Conservation (phyloP, 2,797 vertebrate genomes). For the Anabacerthia variegaticeps region DNA sequence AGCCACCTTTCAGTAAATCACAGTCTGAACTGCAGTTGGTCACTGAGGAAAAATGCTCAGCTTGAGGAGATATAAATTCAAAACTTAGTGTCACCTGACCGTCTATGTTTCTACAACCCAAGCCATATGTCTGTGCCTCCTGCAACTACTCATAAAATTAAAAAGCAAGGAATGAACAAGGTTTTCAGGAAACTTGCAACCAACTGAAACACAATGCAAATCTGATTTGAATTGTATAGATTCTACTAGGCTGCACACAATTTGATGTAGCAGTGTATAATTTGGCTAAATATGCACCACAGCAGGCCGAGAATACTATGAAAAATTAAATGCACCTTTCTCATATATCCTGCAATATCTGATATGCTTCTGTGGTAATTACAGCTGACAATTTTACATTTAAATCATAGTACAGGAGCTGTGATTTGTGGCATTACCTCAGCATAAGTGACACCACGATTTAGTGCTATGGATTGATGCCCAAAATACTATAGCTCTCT, state of each 20-base stretch:
- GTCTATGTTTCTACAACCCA: background rate
- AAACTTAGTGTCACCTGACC: background rate
- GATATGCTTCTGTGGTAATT: background rate
- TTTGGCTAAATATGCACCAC: background rate
- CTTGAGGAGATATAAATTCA: background rate
- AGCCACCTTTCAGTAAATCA: background rate
- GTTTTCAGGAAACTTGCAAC: background rate
- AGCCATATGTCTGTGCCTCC: fast-evolving
- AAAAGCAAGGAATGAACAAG: background rate
- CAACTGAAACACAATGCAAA: background rate
- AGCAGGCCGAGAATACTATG: background rate
- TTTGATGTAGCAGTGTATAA: background rate
- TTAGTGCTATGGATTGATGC: background rate
- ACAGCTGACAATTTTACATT: background rate
- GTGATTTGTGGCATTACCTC: background rate
- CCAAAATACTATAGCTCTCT: background rate
- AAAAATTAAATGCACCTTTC: background rate
- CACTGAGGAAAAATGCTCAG: background rate
- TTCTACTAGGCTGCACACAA: background rate
- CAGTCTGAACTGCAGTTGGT: background rate
- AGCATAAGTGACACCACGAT: background rate
- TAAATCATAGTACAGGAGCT: background rate
- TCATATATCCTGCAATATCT: background rate
- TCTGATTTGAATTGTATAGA: background rate
- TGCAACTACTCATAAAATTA: background rate